These are phyloP conservation scores for Xiphophorus hellerii DNA, from an alignment of 2,113 vertebrate genomes.

Conservation along the genomic window DNA sequence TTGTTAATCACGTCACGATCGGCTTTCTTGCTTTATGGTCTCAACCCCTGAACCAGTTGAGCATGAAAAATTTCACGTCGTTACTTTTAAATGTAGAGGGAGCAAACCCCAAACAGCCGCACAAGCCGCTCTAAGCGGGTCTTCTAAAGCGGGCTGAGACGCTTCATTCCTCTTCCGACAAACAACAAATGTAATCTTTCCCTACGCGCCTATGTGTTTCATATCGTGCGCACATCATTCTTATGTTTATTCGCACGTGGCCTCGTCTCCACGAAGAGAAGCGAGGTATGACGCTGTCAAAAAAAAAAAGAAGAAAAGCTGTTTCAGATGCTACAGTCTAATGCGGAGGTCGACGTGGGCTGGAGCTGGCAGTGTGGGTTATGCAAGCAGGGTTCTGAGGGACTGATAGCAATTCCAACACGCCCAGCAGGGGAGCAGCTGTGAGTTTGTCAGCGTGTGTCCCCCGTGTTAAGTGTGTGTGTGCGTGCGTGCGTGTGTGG, in stretches of 20 bases:
- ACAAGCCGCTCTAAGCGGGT: background rate
- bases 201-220: slow-evolving; percentile 14
- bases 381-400: slow-evolving; percentile 72
- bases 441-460: slow-evolving; percentile 17
- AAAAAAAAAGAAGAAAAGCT: slow-evolving; percentile 15
- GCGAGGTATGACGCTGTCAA: slow-evolving; percentile 60
- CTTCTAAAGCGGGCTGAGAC: background rate
- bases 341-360: slow-evolving; percentile 63
- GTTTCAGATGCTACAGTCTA: slow-evolving; percentile 66
- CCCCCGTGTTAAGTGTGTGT: background rate
- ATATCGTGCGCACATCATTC: slow-evolving; percentile 11
- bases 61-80: slow-evolving; percentile 57
- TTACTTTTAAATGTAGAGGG: slow-evolving; percentile 35
- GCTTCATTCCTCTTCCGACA: background rate
- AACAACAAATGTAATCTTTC: slow-evolving; percentile 9
- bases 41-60: slow-evolving; percentile 44
- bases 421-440: slow-evolving; percentile 57
- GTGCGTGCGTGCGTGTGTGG: slow-evolving; percentile 16
- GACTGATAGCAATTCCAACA: slow-evolving; percentile 69
- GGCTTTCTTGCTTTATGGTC: slow-evolving; percentile 48
- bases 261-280: slow-evolving; percentile 37
- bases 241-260: slow-evolving; percentile 16
- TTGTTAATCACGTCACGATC: slow-evolving; percentile 57
- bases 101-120: slow-evolving; percentile 27
- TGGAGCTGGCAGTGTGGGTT: slow-evolving; percentile 60